Evolutionary conservation across 2,113 vertebrate genomes (phyloP).

Genomic region (Ceuthmochares aereus): DNA sequence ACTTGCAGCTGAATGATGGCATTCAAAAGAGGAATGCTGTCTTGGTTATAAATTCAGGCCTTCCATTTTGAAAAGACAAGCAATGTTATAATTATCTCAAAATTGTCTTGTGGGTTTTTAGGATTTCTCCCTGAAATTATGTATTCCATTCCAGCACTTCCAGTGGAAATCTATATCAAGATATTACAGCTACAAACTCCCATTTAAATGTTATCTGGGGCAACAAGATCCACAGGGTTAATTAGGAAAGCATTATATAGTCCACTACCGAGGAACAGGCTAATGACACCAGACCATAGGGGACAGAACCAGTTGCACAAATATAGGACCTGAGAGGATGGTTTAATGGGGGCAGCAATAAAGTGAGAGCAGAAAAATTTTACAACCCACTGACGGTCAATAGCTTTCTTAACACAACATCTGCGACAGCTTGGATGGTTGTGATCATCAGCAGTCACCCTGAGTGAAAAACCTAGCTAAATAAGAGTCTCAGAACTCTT

Average conservation of each 20-base stretch:
- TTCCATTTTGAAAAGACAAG: slow-evolving; percentile 18
- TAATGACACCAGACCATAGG: slow-evolving; percentile 8
- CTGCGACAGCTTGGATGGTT: slow-evolving; percentile 40
- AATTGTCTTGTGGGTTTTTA: background rate
- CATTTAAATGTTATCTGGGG: slow-evolving; percentile 59
- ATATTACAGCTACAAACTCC: slow-evolving; percentile 21
- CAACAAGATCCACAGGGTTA: slow-evolving; percentile 60
- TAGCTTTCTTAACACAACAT: slow-evolving; percentile 61
- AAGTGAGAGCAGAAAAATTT: slow-evolving; percentile 60
- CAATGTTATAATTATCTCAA: background rate
- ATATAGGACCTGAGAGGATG: slow-evolving; percentile 65
- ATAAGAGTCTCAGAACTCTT: background rate
- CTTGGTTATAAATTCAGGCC: background rate
- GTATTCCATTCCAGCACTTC: slow-evolving; percentile 6
- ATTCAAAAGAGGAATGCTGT: background rate
- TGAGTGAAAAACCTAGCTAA: background rate
- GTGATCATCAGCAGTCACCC: background rate
- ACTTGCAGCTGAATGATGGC: background rate
- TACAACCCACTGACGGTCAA: slow-evolving; percentile 60
- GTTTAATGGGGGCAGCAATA: slow-evolving; percentile 68
- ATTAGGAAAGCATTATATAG: slow-evolving; percentile 60
- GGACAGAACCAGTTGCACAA: slow-evolving; percentile 54
- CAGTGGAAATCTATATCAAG: slow-evolving; percentile 29
- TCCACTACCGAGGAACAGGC: background rate
- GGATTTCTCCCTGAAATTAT: slow-evolving; percentile 21